Evolutionary conservation across 2,113 vertebrate species (phyloP), one percentile per base, ranked within the genome.

Genomic region (Neotoma lepida): DNA sequence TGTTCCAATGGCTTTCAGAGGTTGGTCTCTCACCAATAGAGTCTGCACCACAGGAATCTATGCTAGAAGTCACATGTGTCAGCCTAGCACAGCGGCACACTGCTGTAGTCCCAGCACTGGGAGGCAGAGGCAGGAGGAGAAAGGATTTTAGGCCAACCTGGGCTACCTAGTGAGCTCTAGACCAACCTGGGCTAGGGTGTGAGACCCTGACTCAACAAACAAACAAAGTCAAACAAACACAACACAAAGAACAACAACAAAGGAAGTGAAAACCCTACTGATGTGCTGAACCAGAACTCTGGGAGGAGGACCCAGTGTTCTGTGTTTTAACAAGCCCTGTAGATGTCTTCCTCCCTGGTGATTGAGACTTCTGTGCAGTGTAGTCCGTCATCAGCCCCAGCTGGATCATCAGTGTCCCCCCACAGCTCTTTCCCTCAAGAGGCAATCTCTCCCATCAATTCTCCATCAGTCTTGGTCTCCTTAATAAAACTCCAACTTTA

Each of bases 241-340:
- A 46, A 30, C 41, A 30, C 26, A 9, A 30, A 41, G 14, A 61
- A 15, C 22, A 61, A 41, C n/a, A 41, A 41, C n/a, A 41, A n/a
- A n/a, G n/a, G 14, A n/a, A 15, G 13, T 24, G 82, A 51, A 68
- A 85, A n/a, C 10, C 44, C 33, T 2, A 5, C 28, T 80, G 14
- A 84, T 20, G n/a, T 3, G 76, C 77, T 73, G 58, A 94, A 22
- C 88, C 22, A 71, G 86, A 85, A 88, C 64, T 92, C 33, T 89
- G 30, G 15, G 35, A 64, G 6, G 12, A 30, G 22, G 33, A 14
- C 56, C 30, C 18, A 46, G 3, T 39, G 18, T 44, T 84, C 41
- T 84, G 26, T 33, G 17, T 58, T 80, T 61, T 70, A 86, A 77
- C 9, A 92, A 78, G 91, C 30, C 18, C 76, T 78, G 1, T 24